phyloP scores from a whole-genome alignment of 2,797 vertebrate genomes.

The Gymnothorax reevesii region DNA sequence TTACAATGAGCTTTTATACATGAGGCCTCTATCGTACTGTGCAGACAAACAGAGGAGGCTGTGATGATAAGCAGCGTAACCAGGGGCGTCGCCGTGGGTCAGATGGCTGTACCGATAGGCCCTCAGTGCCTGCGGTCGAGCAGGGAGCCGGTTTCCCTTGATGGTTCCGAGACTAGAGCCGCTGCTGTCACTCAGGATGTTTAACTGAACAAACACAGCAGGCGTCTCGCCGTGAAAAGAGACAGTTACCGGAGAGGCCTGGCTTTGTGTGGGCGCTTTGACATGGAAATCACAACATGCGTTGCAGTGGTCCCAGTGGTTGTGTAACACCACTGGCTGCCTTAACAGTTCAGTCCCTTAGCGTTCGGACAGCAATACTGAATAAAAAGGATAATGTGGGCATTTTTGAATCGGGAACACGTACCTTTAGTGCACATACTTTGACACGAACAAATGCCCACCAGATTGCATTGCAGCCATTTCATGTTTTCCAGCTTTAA shows the following conservation, averaged over 20 bases:
- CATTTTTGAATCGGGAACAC: too few species aligned
- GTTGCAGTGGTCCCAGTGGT: constrained; percentile 56
- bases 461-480: too few species aligned
- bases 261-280: constrained; percentile 51
- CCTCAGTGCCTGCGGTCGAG: background rate
- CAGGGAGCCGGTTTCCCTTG: background rate
- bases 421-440: too few species aligned
- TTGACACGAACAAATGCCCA: too few species aligned
- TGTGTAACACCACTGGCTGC: constrained; percentile 42
- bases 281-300: constrained; percentile 41
- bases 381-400: too few species aligned
- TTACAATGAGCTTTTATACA: background rate
- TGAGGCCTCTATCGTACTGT: background rate
- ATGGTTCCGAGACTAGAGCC: background rate
- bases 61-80: background rate
- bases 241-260: constrained; percentile 62
- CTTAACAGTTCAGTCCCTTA: background rate
- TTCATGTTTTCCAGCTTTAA: too few species aligned
- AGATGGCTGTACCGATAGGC: background rate
- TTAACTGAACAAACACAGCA: constrained; percentile 10
- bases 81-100: background rate
- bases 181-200: background rate
- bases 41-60: background rate
- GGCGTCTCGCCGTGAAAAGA: constrained; percentile 49
- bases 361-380: too few species aligned